Conservation (phyloP, 2,888 invertebrate genomes). For the Galerucella nymphaeae region DNA sequence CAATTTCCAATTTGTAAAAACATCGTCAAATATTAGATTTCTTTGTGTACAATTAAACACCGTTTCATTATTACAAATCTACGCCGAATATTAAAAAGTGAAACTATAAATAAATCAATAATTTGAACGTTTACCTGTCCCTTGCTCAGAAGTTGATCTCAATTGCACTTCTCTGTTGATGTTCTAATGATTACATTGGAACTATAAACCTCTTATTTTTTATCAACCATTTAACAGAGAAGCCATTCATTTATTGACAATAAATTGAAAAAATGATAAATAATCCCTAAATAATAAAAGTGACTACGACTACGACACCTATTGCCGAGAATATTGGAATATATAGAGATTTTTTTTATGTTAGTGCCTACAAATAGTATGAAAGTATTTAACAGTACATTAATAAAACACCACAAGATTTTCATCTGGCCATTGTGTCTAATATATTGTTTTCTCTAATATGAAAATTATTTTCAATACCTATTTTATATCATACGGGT, state of each 20-base stretch:
- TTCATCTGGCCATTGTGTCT: too few relatives aligned
- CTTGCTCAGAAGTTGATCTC: conserved; percentile 48
- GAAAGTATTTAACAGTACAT: too few relatives aligned
- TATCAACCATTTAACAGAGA: background rate
- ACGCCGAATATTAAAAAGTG: conserved; percentile 13
- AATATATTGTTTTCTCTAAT: too few relatives aligned
- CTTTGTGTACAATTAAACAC: conserved; percentile 6
- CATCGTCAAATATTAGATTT: conserved; percentile 13
- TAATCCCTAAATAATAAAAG: too few relatives aligned
- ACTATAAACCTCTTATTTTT: conserved; percentile 1
- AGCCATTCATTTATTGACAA: background rate
- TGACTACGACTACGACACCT: too few relatives aligned
- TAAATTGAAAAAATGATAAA: background rate
- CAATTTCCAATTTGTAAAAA: conserved; percentile 10
- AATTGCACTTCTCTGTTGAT: conserved; percentile 56
- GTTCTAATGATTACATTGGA: background rate
- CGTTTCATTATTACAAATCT: conserved; percentile 31
- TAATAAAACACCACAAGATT: too few relatives aligned
- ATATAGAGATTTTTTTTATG: too few relatives aligned
- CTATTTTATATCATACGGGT: too few relatives aligned
- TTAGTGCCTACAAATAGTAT: too few relatives aligned
- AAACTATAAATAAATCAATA: conserved; percentile 61
- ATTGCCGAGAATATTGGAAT: too few relatives aligned
- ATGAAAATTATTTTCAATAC: too few relatives aligned
- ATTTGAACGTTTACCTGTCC: conserved; percentile 58